phyloP scores from a whole-genome alignment of 2,888 invertebrate genomes.

The Deilephila porcellus region DNA sequence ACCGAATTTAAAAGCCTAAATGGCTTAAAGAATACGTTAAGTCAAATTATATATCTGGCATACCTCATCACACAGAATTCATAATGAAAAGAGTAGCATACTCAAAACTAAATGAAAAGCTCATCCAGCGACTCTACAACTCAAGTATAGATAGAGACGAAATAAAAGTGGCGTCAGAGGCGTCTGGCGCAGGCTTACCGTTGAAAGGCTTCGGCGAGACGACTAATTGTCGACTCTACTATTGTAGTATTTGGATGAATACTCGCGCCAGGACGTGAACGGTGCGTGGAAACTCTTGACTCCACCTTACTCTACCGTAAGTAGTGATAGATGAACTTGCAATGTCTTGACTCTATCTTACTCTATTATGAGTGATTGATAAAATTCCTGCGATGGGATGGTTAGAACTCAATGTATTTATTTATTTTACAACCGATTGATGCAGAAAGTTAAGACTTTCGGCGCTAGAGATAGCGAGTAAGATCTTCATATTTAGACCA shows the following conservation, averaged over 20 bases:
- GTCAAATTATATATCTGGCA: background rate
- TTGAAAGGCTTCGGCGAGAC: conserved; percentile 80
- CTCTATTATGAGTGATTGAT: too few species aligned
- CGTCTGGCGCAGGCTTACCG: conserved; percentile 77
- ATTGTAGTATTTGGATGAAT: conserved; percentile 60
- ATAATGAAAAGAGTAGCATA: background rate
- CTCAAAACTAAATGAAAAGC: conserved; percentile 31
- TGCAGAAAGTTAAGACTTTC: too few species aligned
- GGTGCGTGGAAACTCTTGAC: conserved; percentile 11
- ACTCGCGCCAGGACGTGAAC: conserved; percentile 44
- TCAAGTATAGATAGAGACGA: conserved; percentile 59
- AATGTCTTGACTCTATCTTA: too few species aligned
- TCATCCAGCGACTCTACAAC: conserved; percentile 43
- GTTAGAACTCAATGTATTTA: too few species aligned
- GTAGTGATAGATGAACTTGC: background rate
- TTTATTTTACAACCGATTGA: too few species aligned
- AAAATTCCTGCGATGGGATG: too few species aligned
- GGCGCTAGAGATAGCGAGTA: too few species aligned
- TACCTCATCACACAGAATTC: background rate
- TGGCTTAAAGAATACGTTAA: too few species aligned
- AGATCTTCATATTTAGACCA: too few species aligned
- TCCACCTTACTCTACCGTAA: background rate
- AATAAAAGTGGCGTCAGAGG: conserved; percentile 72
- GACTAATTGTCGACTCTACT: conserved; percentile 71
- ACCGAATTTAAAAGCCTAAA: too few species aligned